phyloP scores from a whole-genome alignment of 2,113 vertebrate genomes.

The Embiotoca jacksoni region DNA sequence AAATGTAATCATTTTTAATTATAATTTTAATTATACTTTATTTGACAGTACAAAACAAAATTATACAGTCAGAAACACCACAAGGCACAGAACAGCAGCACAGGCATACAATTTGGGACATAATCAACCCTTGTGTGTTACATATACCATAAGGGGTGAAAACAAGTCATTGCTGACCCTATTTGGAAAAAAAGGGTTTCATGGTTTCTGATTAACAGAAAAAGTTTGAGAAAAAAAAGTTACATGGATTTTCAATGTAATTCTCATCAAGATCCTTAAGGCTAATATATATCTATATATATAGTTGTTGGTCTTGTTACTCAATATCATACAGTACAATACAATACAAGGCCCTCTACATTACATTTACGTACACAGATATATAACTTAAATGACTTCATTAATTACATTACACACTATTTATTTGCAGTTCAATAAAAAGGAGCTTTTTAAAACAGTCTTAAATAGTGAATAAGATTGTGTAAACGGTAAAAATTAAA shows the following conservation, averaged over 20 bases:
- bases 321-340: slow-evolving; percentile 69
- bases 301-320: slow-evolving; percentile 26
- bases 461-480: slow-evolving; percentile 57
- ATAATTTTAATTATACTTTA: slow-evolving; percentile 58
- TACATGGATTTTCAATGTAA: slow-evolving; percentile 13
- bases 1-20: slow-evolving; percentile 39
- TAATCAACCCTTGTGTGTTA: slow-evolving; percentile 57
- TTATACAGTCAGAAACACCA: slow-evolving; percentile 73
- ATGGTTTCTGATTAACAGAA: slow-evolving; percentile 38
- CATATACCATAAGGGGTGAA: slow-evolving; percentile 57
- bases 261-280: slow-evolving; percentile 45
- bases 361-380: slow-evolving; percentile 72
- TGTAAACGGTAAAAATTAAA: slow-evolving; percentile 72
- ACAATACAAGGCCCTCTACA: slow-evolving; percentile 72
- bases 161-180: slow-evolving; percentile 34
- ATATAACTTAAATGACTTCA: slow-evolving; percentile 53
- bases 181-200: slow-evolving; percentile 15
- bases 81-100: slow-evolving; percentile 75
- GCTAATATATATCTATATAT: slow-evolving; percentile 46
- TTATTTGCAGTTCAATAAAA: slow-evolving; percentile 64
- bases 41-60: slow-evolving; percentile 76
- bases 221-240: slow-evolving; percentile 14
- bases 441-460: slow-evolving; percentile 78
- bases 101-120: slow-evolving; percentile 65
- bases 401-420: slow-evolving; percentile 70